Conservation (phyloP, 2,888 invertebrate species). For the Melanophora roralis region DNA sequence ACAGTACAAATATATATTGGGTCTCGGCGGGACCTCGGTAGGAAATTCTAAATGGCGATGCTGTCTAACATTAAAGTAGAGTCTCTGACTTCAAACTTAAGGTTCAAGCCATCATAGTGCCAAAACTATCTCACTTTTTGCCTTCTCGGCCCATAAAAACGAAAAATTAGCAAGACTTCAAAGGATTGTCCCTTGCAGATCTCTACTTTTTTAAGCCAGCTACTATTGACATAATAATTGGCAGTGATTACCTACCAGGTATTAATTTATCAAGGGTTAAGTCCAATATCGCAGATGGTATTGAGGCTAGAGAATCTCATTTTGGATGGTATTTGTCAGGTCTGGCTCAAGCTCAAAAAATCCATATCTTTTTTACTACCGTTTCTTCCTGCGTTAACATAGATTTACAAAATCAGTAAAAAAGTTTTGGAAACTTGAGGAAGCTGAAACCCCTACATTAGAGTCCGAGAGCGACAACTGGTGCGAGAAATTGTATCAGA, state of each 20-base stretch:
- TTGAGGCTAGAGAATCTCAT: neutral
- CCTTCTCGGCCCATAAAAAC: neutral
- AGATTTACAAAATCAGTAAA: neutral
- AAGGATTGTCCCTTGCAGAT: conserved; percentile 11
- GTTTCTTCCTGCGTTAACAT: neutral
- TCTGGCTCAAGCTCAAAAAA: neutral
- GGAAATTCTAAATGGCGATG: too few species aligned
- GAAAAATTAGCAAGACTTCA: neutral
- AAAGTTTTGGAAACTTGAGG: conserved; percentile 2
- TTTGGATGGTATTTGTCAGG: conserved; percentile 11
- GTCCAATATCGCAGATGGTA: neutral
- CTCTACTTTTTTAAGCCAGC: conserved; percentile 8
- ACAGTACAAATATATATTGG: too few species aligned
- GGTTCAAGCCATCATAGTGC: neutral
- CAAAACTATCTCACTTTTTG: neutral
- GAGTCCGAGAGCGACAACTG: neutral
- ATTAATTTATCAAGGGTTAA: neutral
- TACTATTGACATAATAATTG: conserved; percentile 17
- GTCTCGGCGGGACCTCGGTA: too few species aligned
- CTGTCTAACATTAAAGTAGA: too few species aligned
- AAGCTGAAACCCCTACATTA: neutral
- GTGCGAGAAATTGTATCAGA: neutral
- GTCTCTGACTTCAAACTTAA: neutral
- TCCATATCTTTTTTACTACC: neutral
- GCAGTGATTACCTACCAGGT: conserved; percentile 13